phyloP scores from a whole-genome alignment of 2,113 vertebrate genomes.

The Pardalotus punctatus region DNA sequence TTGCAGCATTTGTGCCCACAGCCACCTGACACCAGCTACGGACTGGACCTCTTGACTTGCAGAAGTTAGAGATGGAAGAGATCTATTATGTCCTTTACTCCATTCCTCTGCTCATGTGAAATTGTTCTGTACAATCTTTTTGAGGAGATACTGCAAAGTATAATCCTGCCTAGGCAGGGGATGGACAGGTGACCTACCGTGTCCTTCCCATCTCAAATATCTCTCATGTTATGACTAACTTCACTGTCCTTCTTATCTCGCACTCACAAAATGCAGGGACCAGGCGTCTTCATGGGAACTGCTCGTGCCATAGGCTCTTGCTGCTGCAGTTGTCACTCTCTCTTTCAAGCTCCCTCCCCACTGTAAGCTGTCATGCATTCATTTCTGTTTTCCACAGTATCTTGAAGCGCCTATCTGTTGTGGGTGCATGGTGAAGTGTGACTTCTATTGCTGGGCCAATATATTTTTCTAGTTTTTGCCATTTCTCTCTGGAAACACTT shows the following conservation, averaged over 20 bases:
- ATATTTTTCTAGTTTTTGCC: background rate
- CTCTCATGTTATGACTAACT: constrained; percentile 41
- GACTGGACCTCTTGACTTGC: constrained; percentile 11
- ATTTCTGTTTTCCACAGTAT: background rate
- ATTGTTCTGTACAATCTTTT: constrained; percentile 57
- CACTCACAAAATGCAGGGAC: constrained; percentile 1
- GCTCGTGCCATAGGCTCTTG: background rate
- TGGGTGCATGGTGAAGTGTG: background rate
- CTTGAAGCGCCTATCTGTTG: background rate
- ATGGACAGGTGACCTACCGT: constrained; percentile 42
- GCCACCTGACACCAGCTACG: background rate
- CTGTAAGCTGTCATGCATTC: background rate
- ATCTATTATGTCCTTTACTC: constrained; percentile 65
- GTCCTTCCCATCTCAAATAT: constrained; percentile 67
- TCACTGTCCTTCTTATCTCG: constrained; percentile 47
- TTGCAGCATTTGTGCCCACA: background rate
- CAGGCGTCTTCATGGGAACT: background rate
- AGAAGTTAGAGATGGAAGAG: constrained; percentile 61
- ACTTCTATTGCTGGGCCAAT: background rate
- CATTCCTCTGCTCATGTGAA: constrained; percentile 53
- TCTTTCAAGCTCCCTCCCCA: background rate
- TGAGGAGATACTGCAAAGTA: constrained; percentile 22
- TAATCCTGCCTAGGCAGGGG: constrained; percentile 53
- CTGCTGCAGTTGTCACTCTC: background rate
- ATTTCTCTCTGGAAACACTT: constrained; percentile 36